These are phyloP conservation scores for Didymodactylos carnosus DNA, from an alignment of 2,888 invertebrate species.

Conservation along the genomic window DNA sequence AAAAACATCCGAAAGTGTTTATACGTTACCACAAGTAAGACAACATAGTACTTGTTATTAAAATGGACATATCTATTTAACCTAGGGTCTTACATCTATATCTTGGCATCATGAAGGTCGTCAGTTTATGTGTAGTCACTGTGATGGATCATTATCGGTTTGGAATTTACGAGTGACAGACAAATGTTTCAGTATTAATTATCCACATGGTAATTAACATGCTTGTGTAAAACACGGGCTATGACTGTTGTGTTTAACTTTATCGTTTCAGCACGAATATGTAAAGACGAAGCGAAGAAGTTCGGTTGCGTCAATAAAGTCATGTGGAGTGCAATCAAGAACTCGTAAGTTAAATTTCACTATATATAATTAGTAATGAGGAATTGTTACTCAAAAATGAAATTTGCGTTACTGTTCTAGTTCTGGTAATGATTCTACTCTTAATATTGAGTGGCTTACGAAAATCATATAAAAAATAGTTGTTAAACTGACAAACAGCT, in stretches of 20 bases:
- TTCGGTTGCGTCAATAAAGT: neutral
- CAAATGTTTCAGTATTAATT: slow-evolving; percentile 58
- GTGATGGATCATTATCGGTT: slow-evolving; percentile 78
- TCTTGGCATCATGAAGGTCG: slow-evolving; percentile 96
- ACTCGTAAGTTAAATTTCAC: neutral
- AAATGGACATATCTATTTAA: slow-evolving; percentile 36
- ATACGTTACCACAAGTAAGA: slow-evolving; percentile 20
- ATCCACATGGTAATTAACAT: slow-evolving; percentile 86
- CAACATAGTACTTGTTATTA: neutral
- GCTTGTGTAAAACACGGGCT: no score
- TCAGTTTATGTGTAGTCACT: slow-evolving; percentile 77
- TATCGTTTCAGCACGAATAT: neutral
- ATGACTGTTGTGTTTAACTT: no score
- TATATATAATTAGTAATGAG: no score
- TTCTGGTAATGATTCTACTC: no score
- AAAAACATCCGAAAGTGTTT: slow-evolving; percentile 55
- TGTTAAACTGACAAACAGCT: no score
- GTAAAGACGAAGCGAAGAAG: neutral
- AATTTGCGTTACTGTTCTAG: no score
- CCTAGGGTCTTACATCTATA: slow-evolving; percentile 50
- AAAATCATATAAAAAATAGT: no score
- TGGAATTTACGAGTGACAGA: slow-evolving; percentile 62
- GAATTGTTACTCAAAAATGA: no score
- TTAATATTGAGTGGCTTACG: no score
- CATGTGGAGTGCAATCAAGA: neutral